Percentiles rank a stretch among this genome's conserved stretches.
phyloP scores from a whole-genome alignment of 2,888 invertebrate genomes.

The Periphyllus acericola region DNA sequence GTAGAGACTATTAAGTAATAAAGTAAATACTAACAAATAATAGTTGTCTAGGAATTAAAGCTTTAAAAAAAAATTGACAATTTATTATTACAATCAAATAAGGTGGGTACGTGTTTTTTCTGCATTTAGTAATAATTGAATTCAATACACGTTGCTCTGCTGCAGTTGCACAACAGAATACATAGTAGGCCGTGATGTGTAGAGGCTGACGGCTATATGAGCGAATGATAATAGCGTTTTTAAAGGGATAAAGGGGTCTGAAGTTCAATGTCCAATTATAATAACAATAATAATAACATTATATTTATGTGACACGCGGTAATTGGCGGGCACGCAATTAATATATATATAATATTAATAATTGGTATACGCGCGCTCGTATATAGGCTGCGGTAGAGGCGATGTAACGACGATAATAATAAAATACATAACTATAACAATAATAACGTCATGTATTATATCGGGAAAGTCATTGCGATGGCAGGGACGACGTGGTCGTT shows the following conservation, averaged over 20 bases:
- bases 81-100: neutral
- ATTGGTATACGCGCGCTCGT: neutral
- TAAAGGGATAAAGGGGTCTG: neutral
- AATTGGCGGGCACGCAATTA: conserved; percentile 13
- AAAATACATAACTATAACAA: conserved; percentile 12
- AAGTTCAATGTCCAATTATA: conserved; percentile 37
- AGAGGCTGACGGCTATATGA: neutral
- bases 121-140: neutral
- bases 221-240: conserved; percentile 17
- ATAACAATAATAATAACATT: conserved; percentile 23
- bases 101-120: neutral
- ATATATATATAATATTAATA: conserved; percentile 35
- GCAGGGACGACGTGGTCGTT: neutral
- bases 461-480: neutral
- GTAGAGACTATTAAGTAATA: neutral
- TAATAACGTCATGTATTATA: conserved; percentile 27
- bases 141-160: neutral
- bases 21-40: neutral
- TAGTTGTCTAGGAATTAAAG: neutral
- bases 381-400: neutral
- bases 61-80: neutral
- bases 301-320: conserved; percentile 27
- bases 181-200: neutral
- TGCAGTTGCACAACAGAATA: neutral
- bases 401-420: conserved; percentile 27